phyloP scores from a whole-genome alignment of 64 coral and sea anemone species.

The Montipora efflorescens region DNA sequence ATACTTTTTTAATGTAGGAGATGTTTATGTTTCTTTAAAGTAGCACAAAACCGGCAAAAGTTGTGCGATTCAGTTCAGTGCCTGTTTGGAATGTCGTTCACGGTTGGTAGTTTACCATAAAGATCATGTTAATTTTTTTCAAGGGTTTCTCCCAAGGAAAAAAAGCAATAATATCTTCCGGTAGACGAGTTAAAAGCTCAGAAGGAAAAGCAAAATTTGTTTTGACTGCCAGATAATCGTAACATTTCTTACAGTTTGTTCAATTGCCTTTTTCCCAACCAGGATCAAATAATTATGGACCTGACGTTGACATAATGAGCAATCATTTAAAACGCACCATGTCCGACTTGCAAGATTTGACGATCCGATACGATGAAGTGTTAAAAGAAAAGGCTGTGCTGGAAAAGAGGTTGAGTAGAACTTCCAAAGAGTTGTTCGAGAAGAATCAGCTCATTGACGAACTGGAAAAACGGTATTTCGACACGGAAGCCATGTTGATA shows the following conservation, averaged over 20 bases:
- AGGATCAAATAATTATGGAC: constrained; percentile 11
- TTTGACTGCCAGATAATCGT: not conserved
- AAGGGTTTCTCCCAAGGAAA: constrained; percentile 1
- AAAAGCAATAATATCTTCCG: not conserved
- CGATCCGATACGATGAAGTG: constrained; percentile 81
- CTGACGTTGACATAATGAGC: constrained; percentile 91
- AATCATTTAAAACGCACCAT: constrained; percentile 86
- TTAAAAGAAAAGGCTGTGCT: constrained; percentile 71
- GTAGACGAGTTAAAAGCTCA: not conserved
- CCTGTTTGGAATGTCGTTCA: not conserved
- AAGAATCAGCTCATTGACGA: constrained; percentile 70
- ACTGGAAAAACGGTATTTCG: constrained; percentile 78
- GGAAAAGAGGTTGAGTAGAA: constrained; percentile 63
- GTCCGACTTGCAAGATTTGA: constrained; percentile 86
- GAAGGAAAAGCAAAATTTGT: not conserved
- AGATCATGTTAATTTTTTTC: not conserved
- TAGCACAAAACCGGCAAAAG: not conserved
- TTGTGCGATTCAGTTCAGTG: not conserved
- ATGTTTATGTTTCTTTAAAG: too few relatives aligned
- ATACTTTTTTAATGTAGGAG: too few relatives aligned
- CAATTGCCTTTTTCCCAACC: not conserved
- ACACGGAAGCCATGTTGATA: constrained; percentile 71
- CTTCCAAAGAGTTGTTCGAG: constrained; percentile 49
- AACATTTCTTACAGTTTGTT: too few relatives aligned
- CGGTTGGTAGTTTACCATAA: not conserved